Conservation (phyloP, 2,797 vertebrate species). For the Cercopithecus hamlyni region DNA sequence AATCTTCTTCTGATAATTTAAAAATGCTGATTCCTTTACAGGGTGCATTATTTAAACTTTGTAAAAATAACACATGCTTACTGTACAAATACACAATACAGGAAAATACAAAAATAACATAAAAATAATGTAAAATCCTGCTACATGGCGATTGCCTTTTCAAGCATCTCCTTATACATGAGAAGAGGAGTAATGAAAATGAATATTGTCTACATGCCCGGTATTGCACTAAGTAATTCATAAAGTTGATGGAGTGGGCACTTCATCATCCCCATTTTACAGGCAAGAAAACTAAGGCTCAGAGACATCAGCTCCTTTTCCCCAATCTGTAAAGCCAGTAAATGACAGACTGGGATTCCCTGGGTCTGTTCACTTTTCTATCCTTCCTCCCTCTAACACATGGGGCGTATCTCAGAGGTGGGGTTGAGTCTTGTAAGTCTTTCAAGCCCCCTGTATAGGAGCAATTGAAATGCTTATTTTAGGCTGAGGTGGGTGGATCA, state of each 20-base stretch:
- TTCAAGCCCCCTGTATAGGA: not conserved
- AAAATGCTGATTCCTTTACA: not conserved
- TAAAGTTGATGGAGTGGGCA: not conserved
- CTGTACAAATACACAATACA: not conserved
- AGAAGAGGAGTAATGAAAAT: not conserved
- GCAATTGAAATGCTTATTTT: not conserved
- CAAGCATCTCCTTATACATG: not conserved
- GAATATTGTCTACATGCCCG: not conserved
- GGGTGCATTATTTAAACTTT: not conserved
- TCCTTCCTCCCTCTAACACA: not conserved
- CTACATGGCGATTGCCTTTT: not conserved
- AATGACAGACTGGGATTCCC: not conserved
- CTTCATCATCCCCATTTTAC: not conserved
- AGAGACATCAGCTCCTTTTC: not conserved
- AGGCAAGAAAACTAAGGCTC: not conserved
- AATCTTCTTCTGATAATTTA: not conserved
- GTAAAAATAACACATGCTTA: not conserved
- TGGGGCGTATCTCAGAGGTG: not conserved
- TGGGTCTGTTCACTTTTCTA: not conserved
- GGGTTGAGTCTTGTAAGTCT: not conserved
- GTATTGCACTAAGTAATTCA: not conserved
- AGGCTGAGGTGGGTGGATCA: not conserved
- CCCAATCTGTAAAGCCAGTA: not conserved
- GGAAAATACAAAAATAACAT: not conserved
- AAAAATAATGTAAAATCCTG: not conserved